A percentile compares a stretch with the other conserved stretches of the same genome.
Conservation (phyloP, 2,797 vertebrate genomes). For the Pampus argenteus region DNA sequence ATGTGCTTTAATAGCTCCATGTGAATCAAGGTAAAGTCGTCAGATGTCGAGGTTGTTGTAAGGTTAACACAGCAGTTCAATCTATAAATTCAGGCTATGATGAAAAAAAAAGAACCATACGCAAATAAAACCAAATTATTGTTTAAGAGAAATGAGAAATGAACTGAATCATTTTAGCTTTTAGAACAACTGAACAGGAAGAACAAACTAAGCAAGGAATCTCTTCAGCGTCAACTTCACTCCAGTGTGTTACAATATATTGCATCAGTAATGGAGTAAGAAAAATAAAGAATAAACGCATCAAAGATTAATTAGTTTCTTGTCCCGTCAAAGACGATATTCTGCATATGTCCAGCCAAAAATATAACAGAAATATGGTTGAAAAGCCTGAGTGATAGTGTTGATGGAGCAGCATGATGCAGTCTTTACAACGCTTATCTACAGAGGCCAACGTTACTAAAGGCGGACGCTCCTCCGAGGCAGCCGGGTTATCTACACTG, state of each 20-base stretch:
- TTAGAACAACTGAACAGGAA: conserved; percentile 21
- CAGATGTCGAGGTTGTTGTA: background rate
- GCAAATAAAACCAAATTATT: background rate
- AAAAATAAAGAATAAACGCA: conserved; percentile 11
- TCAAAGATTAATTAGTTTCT: conserved; percentile 57
- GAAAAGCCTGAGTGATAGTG: conserved; percentile 26
- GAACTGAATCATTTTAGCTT: background rate
- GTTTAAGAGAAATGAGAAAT: background rate
- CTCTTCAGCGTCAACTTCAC: conserved; percentile 30
- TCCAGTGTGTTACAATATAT: conserved; percentile 55
- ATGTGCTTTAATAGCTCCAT: conserved; percentile 1
- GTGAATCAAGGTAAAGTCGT: conserved; percentile 9
- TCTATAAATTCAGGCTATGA: background rate
- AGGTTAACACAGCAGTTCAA: background rate
- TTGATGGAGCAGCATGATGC: conserved; percentile 37
- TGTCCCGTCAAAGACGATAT: conserved; percentile 49
- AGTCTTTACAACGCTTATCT: conserved; percentile 40
- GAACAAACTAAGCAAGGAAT: conserved; percentile 21
- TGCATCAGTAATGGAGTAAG: conserved; percentile 64
- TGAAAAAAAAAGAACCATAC: no score
- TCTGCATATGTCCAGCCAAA: conserved; percentile 30
- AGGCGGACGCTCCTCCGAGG: conserved; percentile 40
- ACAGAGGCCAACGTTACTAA: conserved; percentile 22
- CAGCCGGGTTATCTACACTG: conserved; percentile 32
- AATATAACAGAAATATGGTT: conserved; percentile 15